A percentile compares a stretch with the other conserved stretches of the same genome.
Conservation (phyloP, 1,140 invertebrate genomes). For the Samia ricini region DNA sequence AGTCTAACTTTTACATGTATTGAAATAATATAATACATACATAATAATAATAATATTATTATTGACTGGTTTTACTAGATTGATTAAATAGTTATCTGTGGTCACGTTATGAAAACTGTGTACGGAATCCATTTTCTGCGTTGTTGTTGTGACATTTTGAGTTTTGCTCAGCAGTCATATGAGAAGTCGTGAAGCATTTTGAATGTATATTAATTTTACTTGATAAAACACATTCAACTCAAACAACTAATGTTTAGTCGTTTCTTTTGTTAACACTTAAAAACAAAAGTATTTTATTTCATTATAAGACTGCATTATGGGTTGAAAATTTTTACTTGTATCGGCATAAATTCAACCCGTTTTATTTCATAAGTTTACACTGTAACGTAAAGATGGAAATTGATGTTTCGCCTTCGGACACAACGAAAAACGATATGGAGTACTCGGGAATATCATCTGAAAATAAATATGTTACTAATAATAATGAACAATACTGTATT, state of each 20-base stretch:
- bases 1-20: no score
- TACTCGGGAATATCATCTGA: slow-evolving; percentile 65
- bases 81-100: not conserved
- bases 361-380: slow-evolving; percentile 44
- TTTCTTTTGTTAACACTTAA: slow-evolving; percentile 25
- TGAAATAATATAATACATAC: no score
- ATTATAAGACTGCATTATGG: slow-evolving; percentile 49
- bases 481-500: slow-evolving; percentile 65
- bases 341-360: slow-evolving; percentile 50
- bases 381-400: slow-evolving; percentile 59
- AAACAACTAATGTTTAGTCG: slow-evolving; percentile 49
- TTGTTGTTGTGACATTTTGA: slow-evolving; percentile 77
- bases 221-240: slow-evolving; percentile 28
- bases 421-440: slow-evolving; percentile 56
- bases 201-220: slow-evolving; percentile 1
- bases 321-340: slow-evolving; percentile 66
- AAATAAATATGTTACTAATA: slow-evolving; percentile 62
- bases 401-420: slow-evolving; percentile 57
- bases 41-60: no score
- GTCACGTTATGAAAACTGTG: not conserved
- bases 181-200: slow-evolving; percentile 43
- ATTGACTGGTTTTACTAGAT: no score
- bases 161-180: slow-evolving; percentile 49
- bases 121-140: slow-evolving; percentile 72
- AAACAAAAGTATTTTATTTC: not conserved